Evolutionary conservation across 2,797 vertebrate genomes (phyloP).

Genomic region (Kryptopterus vitreolus): DNA sequence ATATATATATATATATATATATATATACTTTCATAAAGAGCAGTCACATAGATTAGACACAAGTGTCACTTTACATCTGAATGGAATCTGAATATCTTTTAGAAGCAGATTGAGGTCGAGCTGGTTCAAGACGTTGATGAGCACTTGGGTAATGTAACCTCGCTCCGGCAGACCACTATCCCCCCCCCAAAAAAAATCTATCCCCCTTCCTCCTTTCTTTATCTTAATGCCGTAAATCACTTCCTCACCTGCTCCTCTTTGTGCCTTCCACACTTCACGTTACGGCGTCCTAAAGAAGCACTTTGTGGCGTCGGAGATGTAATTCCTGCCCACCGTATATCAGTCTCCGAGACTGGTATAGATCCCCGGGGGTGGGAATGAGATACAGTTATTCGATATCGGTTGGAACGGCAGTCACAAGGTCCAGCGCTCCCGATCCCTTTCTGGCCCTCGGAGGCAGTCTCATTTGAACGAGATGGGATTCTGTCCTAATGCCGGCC

Average conservation of each 20-base stretch:
- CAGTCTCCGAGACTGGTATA: constrained; percentile 31
- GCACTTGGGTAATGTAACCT: constrained; percentile 37
- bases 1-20: too few species aligned
- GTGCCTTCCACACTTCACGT: constrained; percentile 2
- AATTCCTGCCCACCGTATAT: constrained; percentile 17
- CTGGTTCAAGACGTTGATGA: constrained; percentile 16
- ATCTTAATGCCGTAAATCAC: constrained; percentile 41
- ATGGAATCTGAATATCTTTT: constrained; percentile 40
- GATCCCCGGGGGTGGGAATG: constrained; percentile 22
- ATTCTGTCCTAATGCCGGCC: constrained; percentile 31
- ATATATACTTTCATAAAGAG: constrained; percentile 33
- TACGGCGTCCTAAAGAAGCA: constrained; percentile 7
- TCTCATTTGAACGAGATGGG: constrained; percentile 24
- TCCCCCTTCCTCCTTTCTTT: constrained; percentile 23
- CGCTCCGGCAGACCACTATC: constrained; percentile 18
- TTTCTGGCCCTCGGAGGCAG: neutral
- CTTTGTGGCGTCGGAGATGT: neutral
- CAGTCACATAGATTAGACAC: constrained; percentile 39
- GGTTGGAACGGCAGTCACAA: constrained; percentile 22
- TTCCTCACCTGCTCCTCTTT: constrained; percentile 28
- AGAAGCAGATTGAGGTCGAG: constrained; percentile 11
- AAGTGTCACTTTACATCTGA: constrained; percentile 33
- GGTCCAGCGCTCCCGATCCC: constrained; percentile 24
- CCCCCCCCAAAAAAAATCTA: constrained; percentile 27
- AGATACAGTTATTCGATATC: constrained; percentile 28